Conservation (phyloP, 2,888 invertebrate species). For the Ormyrus rosae region DNA sequence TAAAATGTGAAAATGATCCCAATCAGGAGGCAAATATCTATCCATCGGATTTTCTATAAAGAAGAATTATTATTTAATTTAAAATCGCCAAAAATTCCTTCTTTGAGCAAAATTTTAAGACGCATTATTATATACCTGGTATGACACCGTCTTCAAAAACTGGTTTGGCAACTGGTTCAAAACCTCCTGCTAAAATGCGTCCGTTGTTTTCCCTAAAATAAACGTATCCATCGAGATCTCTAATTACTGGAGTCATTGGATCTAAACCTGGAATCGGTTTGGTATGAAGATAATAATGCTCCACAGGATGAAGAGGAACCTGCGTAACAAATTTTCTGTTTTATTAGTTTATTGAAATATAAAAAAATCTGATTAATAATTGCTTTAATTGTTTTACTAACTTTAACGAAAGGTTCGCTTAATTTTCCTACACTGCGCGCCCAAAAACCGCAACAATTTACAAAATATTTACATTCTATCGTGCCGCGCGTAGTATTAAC, state of each 20-base stretch:
- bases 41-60: constrained; percentile 50
- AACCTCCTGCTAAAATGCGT: constrained; percentile 91
- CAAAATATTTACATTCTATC: constrained; percentile 92
- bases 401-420: constrained; percentile 89
- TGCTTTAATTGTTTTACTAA: constrained; percentile 57
- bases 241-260: constrained; percentile 90
- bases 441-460: constrained; percentile 98
- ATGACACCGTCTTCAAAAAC: constrained; percentile 88
- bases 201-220: constrained; percentile 92
- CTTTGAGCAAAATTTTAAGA: not conserved
- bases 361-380: not conserved
- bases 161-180: constrained; percentile 93
- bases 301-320: constrained; percentile 93
- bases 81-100: not conserved
- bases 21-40: constrained; percentile 85
- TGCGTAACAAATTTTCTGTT: constrained; percentile 52
- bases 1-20: constrained; percentile 96
- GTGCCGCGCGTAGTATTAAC: constrained; percentile 87
- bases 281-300: constrained; percentile 95
- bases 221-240: constrained; percentile 91
- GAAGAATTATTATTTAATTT: constrained; percentile 13
- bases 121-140: constrained; percentile 76
- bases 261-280: constrained; percentile 86
- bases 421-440: constrained; percentile 92
- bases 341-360: not conserved